Base-by-base conservation (phyloP, 2,888 invertebrate species). In the Sphecodes monilicornis region DNA sequence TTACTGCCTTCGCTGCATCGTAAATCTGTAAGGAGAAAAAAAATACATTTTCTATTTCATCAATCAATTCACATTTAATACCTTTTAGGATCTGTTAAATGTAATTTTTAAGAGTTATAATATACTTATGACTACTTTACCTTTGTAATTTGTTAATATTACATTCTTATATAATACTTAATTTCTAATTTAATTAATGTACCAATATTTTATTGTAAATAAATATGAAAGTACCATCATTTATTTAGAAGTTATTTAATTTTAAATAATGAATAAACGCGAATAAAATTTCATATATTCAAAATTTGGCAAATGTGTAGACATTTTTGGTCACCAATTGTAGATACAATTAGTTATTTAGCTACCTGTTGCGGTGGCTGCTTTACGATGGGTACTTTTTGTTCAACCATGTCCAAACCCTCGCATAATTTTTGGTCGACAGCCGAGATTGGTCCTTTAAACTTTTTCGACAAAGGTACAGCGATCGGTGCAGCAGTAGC, bases 371-470 rank as follows among this genome's bases (percentile, higher is more conserved):
- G 93, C 11, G 96, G 96, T 60, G 96, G 96, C 82, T 96, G 93
- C 89, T 96, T 96, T 0, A 96, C 95, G 3, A 96, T 95, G 0
- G 96, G 96, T 1, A 96, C 94, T 92, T 96, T 96, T 76, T 94
- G 93, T 93, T 96, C 96, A 1, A 96, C 95, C 29, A 95, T 95
- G 84, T 96, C 95, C 75, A 96, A 92, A 1, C 96, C 96, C 78
- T 95, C 94, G 92, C 96, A 96, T 32, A 96, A 92, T 81, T 96
- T 95, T 75, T 95, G 95, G 90, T 96, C 96, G 0, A 96, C 96
- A 71, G 95, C 95, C 78, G 94, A 95, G 80, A 96, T 96, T 32
- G 95, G 96, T 0, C 94, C 95, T 89, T 96, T 96, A 16, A 96
- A 94, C 86, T 95, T 95, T 79, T 95, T 95, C 0, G 96, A 95